phyloP scores from a whole-genome alignment of 1,140 invertebrate genomes.

The Drosophila setifemur region DNA sequence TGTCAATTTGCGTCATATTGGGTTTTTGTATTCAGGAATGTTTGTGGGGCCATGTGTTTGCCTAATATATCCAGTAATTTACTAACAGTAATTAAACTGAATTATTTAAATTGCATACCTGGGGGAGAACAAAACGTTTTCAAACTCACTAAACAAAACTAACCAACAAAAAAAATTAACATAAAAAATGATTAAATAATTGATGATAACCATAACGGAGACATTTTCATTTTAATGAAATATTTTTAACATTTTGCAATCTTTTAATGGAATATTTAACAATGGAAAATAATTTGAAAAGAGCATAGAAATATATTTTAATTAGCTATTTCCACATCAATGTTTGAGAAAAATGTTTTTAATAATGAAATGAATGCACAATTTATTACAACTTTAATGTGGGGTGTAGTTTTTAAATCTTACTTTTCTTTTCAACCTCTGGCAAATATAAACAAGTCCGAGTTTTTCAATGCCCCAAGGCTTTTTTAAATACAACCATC shows the following conservation, averaged over 20 bases:
- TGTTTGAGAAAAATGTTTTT: no score
- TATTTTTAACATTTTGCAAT: no score
- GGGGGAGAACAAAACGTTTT: slow-evolving; percentile 9
- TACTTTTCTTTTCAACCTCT: slow-evolving; percentile 6
- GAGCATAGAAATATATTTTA: no score
- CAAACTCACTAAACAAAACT: background rate
- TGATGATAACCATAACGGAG: no score
- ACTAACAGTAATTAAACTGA: slow-evolving; percentile 60
- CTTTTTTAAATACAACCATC: slow-evolving; percentile 57
- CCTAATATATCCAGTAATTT: slow-evolving; percentile 60
- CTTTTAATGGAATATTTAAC: no score
- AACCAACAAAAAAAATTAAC: background rate
- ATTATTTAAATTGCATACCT: slow-evolving; percentile 50
- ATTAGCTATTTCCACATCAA: no score
- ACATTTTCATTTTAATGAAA: no score
- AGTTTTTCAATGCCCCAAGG: slow-evolving; percentile 51
- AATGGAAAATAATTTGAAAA: no score
- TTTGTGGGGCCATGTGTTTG: slow-evolving; percentile 25
- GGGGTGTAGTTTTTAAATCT: no score
- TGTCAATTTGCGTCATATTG: slow-evolving; percentile 31
- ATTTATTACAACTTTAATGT: no score
- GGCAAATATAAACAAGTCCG: slow-evolving; percentile 6
- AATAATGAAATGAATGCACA: no score
- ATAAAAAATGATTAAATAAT: background rate
- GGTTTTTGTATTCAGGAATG: slow-evolving; percentile 7